Percentiles rank a stretch among this genome's conserved stretches.
These are phyloP conservation scores for Vanacampus margaritifer DNA, from an alignment of 2,113 vertebrate species.

Conservation along the genomic window DNA sequence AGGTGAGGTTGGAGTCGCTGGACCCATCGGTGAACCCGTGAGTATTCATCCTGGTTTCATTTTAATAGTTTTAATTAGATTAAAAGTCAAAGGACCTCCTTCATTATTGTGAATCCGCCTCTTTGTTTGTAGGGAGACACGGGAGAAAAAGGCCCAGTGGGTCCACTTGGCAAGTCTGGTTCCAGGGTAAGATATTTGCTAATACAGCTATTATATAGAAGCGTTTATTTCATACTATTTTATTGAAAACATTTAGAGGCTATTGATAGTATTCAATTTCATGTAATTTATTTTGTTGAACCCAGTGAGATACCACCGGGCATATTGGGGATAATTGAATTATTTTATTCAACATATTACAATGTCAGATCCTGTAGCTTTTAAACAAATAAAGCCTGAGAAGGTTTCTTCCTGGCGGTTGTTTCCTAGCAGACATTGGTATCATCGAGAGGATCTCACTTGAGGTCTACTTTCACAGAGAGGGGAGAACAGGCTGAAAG, in stretches of 20 bases:
- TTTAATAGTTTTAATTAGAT: neutral
- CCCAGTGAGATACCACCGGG: neutral
- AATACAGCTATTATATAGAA: neutral
- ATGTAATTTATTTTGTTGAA: neutral
- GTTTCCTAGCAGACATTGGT: constrained; percentile 53
- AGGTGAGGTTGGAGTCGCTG: constrained; percentile 82
- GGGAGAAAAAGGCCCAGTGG: constrained; percentile 80
- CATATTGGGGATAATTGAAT: neutral
- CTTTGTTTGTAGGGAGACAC: constrained; percentile 75
- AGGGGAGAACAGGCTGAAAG: constrained; percentile 76
- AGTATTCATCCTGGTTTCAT: constrained; percentile 56
- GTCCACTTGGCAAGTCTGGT: constrained; percentile 83
- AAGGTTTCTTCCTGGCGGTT: constrained; percentile 20
- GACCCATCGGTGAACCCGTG: constrained; percentile 83
- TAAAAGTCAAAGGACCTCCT: neutral
- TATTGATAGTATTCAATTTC: neutral
- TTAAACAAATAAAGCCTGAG: neutral
- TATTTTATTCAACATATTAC: neutral
- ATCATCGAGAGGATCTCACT: constrained; percentile 69
- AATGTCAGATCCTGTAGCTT: neutral
- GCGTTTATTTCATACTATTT: neutral
- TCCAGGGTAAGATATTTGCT: constrained; percentile 79
- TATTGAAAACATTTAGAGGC: neutral
- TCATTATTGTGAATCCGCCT: constrained; percentile 10
- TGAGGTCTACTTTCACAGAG: constrained; percentile 77